Evolutionary conservation across 2,113 vertebrate genomes (phyloP).

Genomic region (Petaurus breviceps): DNA sequence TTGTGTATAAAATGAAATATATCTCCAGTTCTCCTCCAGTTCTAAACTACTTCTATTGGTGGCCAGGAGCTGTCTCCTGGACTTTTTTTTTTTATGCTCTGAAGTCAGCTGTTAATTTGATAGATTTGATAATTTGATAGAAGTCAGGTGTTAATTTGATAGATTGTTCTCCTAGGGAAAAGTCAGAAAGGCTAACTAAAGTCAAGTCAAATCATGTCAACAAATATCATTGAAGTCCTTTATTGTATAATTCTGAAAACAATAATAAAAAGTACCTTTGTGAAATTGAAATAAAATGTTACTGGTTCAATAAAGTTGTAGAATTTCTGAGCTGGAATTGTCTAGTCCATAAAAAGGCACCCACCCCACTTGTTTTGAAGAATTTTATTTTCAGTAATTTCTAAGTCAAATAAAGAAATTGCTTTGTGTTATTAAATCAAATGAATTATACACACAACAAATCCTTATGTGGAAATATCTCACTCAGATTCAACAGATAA

Average conservation of each 20-base stretch:
- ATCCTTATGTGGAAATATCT: neutral
- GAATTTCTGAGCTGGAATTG: neutral
- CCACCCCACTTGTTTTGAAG: neutral
- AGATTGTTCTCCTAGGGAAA: neutral
- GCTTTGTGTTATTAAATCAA: neutral
- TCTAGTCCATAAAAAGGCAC: neutral
- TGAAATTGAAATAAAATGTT: neutral
- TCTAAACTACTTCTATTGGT: neutral
- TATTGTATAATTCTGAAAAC: neutral
- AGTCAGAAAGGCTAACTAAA: neutral
- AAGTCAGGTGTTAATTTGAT: neutral
- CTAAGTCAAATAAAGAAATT: neutral
- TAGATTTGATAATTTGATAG: no score
- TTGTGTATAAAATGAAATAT: neutral
- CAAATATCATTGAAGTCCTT: neutral
- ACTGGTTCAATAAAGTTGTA: neutral
- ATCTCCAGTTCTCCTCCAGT: neutral
- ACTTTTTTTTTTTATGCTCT: neutral
- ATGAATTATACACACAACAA: neutral
- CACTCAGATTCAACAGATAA: neutral
- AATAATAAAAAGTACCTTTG: neutral
- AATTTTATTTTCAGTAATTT: neutral
- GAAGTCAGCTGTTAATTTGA: neutral
- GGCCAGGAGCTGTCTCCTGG: neutral
- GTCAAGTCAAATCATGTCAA: neutral